Base-by-base conservation (phyloP, 2,113 vertebrate genomes). In the Larimichthys crocea region DNA sequence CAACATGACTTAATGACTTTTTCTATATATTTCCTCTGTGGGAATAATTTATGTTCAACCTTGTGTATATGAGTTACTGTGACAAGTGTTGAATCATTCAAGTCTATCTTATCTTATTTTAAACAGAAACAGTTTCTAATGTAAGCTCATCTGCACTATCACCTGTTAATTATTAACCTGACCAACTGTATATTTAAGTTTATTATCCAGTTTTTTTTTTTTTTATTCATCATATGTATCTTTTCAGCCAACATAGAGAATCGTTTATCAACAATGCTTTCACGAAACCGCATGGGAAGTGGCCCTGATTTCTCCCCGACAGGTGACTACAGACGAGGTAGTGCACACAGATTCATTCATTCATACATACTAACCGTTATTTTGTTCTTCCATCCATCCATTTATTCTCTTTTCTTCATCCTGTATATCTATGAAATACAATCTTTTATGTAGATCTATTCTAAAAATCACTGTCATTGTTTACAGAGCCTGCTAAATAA, bases 311-410 rank as follows among this genome's bases (percentile, higher is more conserved):
- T 59, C 10, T 93, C 92, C 40, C 92, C 92, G 8, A 81, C 91
- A 24, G 92, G 92, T 11, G 94, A 95, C 75, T 95, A 95, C 77
- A 94, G 95, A 85, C 91, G 85, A 72, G 92, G 95, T 95, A 20
- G 90, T 68, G 31, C 16, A 24, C 46, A 8, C 16, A 53, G 19
- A 74, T 61, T 16, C 7, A 44, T 69, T 62, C 9, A 16, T 74
- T 11, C 3, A 79, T 62, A 52, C 7, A 48, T 62, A 22, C 63
- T 19, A 35, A 31, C 7, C 22, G 7, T 15, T 19, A 29, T 22
- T 63, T 29, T 16, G 3, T 42, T 7, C 40, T 31, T 56, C 17
- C 3, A n/a, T 22, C 17, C 3, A n/a, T 22, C 8, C 12, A 3
- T 46, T 44, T 7, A 19, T 77, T 59, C 3, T 53, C 20, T 44